Conservation (phyloP, 2,113 vertebrate genomes). For the Catagonus wagneri region DNA sequence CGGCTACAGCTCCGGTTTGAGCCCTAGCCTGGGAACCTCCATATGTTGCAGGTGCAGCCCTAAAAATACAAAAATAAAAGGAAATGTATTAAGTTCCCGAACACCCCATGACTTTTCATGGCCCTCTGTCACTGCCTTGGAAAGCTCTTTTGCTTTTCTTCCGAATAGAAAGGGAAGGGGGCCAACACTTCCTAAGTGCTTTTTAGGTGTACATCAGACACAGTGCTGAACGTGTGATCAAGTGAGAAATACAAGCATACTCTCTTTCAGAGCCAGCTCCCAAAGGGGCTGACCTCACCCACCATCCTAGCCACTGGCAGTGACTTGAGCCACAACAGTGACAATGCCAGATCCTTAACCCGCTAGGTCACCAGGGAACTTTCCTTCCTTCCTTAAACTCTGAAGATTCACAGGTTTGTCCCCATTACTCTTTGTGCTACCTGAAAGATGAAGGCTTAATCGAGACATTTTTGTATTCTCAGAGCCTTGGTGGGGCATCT, state of each 20-base stretch:
- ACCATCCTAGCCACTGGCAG: background rate
- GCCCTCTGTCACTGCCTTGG: background rate
- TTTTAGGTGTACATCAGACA: background rate
- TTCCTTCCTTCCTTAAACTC: slow-evolving; percentile 1
- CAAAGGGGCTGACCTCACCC: background rate
- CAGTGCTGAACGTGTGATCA: background rate
- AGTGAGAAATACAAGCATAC: background rate
- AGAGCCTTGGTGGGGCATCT: background rate
- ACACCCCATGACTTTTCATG: background rate
- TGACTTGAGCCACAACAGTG: background rate
- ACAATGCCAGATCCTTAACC: too few relatives aligned
- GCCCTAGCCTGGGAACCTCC: too few relatives aligned
- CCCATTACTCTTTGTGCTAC: background rate
- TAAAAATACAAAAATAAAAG: background rate
- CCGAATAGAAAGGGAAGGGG: background rate
- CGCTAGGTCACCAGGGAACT: too few relatives aligned
- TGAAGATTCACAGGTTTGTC: background rate
- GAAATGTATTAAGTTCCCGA: background rate
- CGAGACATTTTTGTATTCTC: background rate
- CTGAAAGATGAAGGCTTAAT: background rate
- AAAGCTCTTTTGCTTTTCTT: background rate
- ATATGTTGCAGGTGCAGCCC: too few relatives aligned
- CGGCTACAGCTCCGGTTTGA: too few relatives aligned
- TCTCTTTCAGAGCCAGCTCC: background rate
- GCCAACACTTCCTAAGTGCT: background rate